Percentiles rank a stretch among this genome's conserved stretches.
phyloP scores from a whole-genome alignment of 2,113 vertebrate genomes.

The Holacanthus passer region DNA sequence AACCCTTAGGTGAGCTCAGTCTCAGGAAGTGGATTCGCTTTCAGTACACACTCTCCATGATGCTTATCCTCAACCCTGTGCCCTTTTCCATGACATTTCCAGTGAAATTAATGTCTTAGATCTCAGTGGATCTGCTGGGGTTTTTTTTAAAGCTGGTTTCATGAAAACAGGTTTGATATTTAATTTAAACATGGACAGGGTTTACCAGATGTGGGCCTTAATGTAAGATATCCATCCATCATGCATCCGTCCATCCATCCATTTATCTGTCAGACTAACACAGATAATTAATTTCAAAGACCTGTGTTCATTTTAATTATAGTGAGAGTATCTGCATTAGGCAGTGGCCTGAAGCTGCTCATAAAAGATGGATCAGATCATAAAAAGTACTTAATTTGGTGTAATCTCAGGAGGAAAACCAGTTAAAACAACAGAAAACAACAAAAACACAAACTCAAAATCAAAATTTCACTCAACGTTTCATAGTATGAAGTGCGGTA shows the following conservation, averaged over 20 bases:
- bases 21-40: slow-evolving; percentile 42
- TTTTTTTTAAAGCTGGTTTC: too few relatives aligned
- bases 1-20: slow-evolving; percentile 29
- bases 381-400: not conserved
- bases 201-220: not conserved
- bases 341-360: not conserved
- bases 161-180: not conserved
- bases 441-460: too few relatives aligned
- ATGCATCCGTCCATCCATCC: too few relatives aligned
- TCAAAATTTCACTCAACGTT: too few relatives aligned
- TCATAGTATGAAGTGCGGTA: too few relatives aligned
- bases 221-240: not conserved
- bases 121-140: not conserved
- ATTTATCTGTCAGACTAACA: not conserved
- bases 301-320: slow-evolving; percentile 1
- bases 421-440: too few relatives aligned
- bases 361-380: not conserved
- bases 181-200: not conserved
- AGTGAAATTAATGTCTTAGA: slow-evolving; percentile 2
- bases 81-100: slow-evolving; percentile 34
- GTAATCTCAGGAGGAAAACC: not conserved
- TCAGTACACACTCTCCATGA: slow-evolving; percentile 14
- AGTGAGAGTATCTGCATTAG: not conserved
- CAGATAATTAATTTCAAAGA: slow-evolving; percentile 1
- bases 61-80: slow-evolving; percentile 12